Percentiles rank a stretch among this genome's conserved stretches.
Evolutionary conservation across 2,888 invertebrate species (phyloP).

Genomic region (Cataglyphis livida): DNA sequence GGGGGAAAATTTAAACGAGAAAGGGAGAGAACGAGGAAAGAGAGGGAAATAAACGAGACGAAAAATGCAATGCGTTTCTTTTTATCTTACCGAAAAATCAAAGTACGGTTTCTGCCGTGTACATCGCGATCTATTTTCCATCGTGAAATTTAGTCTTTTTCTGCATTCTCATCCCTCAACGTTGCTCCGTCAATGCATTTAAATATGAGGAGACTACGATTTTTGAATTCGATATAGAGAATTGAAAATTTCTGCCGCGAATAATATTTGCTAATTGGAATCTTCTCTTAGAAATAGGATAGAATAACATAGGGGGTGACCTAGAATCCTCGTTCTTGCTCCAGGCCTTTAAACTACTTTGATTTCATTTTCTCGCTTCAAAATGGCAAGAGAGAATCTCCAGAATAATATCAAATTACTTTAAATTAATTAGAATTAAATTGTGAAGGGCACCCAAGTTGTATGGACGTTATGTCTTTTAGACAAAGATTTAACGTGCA

Average conservation of each 20-base stretch:
- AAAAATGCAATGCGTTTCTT: slow-evolving; percentile 4
- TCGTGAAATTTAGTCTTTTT: slow-evolving; percentile 13
- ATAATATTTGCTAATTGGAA: slow-evolving; percentile 51
- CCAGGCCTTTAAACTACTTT: slow-evolving; percentile 3
- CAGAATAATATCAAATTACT: slow-evolving; percentile 8
- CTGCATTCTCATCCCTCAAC: slow-evolving; percentile 37
- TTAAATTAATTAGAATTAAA: neutral
- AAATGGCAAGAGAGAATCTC: neutral
- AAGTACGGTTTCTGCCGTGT: neutral
- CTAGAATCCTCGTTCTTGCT: slow-evolving; percentile 27
- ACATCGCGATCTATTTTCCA: neutral
- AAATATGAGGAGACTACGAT: slow-evolving; percentile 26
- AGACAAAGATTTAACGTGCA: neutral
- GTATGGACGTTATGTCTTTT: neutral
- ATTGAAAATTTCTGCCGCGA: slow-evolving; percentile 40
- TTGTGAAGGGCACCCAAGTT: neutral
- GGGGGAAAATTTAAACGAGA: neutral
- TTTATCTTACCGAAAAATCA: slow-evolving; percentile 4
- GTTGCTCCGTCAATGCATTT: slow-evolving; percentile 53
- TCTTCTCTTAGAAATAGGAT: slow-evolving; percentile 26
- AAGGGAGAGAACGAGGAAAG: no score
- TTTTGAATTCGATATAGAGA: slow-evolving; percentile 40
- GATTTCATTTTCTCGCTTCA: neutral
- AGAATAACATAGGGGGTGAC: slow-evolving; percentile 12
- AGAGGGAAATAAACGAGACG: neutral